Evolutionary conservation across 2,797 vertebrate species (phyloP), one percentile per base, ranked within the genome.

Genomic region (Streptopelia turtur): DNA sequence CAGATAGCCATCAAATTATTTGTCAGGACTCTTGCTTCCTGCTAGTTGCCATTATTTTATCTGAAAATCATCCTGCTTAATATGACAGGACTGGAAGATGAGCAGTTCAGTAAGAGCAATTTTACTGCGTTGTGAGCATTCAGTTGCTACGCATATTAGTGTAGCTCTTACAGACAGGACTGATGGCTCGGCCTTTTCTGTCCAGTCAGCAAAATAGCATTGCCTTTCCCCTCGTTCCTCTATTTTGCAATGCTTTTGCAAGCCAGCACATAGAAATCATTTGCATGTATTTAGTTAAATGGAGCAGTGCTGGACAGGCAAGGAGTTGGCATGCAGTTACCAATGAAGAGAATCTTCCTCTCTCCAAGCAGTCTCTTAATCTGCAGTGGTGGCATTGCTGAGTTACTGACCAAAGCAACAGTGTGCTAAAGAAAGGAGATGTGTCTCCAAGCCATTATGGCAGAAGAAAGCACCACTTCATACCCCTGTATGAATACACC

Each of bases 221-320:
- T 74, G 70, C 86, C 91, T 97, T 96, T 97, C 53, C 50, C 74
- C 90, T 94, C 80, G 89, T 96, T 94, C 92, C 95, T 94, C 91
- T 94, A 66, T 96, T 97, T 95, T 88, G 74, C 92, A 90, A 90
- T 79, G 74, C 64, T 94, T 95, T 77, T 78, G 66, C 78, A 88
- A 35, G 4, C 85, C 87, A 77, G 89, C 53, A 88, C 16, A 31
- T 4, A 56, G 37, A 65, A 92, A 43, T 25, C 22, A 37, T 87
- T 90, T 94, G 63, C 70, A 86, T 49, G 13, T 68, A 47, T 79
- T 88, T 52, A 69, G 71, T 91, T 83, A 76, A 88, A 69, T 50
- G 37, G 30, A 65, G 37, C 33, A 49, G 33, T n/a, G 10, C 21
- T 56, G 33, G n/a, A 52, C 1, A 1, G 61, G 45, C 17, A 52